Evolutionary conservation across 2,113 vertebrate genomes (phyloP).

Genomic region (Mellivora capensis): DNA sequence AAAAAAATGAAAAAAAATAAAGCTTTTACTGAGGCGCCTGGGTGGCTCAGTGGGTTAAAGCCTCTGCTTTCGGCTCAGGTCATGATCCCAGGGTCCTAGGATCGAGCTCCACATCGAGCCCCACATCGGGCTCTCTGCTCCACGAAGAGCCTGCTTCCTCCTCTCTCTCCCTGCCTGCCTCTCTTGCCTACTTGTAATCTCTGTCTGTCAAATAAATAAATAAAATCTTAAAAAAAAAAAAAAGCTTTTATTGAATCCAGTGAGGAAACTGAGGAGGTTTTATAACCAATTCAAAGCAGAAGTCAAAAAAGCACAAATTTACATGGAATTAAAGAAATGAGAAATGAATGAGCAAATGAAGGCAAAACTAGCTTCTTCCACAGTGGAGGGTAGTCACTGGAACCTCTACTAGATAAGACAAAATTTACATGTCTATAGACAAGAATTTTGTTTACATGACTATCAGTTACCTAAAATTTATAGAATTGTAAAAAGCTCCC

Average conservation of each 20-base stretch:
- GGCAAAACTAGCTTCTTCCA: not conserved
- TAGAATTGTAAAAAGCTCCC: not conserved
- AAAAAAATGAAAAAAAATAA: too few species aligned
- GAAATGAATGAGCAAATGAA: not conserved
- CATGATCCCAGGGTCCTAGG: too few species aligned
- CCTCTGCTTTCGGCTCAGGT: too few species aligned
- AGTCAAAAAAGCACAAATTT: not conserved
- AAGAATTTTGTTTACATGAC: not conserved
- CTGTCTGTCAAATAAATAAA: too few species aligned
- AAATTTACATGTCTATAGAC: not conserved
- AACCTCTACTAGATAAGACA: not conserved
- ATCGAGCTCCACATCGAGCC: too few species aligned
- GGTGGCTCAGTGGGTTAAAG: too few species aligned
- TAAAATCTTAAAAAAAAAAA: too few species aligned
- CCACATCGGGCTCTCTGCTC: too few species aligned
- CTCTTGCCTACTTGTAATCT: too few species aligned
- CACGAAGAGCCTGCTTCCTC: too few species aligned
- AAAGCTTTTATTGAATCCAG: conserved; percentile 8
- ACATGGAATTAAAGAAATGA: not conserved
- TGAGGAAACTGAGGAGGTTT: not conserved
- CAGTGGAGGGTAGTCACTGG: not conserved
- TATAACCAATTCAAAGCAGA: not conserved
- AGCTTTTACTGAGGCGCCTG: too few species aligned
- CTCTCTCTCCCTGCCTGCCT: too few species aligned
- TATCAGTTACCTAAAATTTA: not conserved